Base-by-base conservation (phyloP, 2,888 invertebrate genomes). In the Chymomyza procnemis region DNA sequence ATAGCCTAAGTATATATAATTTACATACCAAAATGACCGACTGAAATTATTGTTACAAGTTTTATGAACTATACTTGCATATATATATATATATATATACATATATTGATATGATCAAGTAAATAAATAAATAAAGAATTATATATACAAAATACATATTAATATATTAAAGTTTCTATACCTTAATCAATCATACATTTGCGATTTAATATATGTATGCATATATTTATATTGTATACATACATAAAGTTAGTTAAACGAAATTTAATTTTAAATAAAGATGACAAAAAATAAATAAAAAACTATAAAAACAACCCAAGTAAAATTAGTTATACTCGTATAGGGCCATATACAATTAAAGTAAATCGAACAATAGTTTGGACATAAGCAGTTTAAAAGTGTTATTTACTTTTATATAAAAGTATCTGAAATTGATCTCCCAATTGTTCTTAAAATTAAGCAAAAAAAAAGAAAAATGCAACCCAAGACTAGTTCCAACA, bases 21-120 rank as follows among this genome's bases (percentile, higher is more conserved):
- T 78, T 84, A 84, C 73, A 86, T 80, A 82, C 79, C 78, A 85
- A 89, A 84, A 88, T 74, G 89, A 88, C 84, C 88, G 89, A 89
- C 89, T 85, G 88, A 88, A 88, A 82, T 83, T 88, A 88, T 89
- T 89, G 89, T 89, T 89, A 89, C 88, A 87, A 81, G 85, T 85
- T 88, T 79, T 81, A 79, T 76, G 79, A 85, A 88, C 80, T 86
- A 78, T 82, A 82, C 85, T 85, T 85, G 85, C 80, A 83, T 78
- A 73, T 73, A 54, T 54, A 64, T 59, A 69, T 41, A 78, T 69
- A 80, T n/a, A n/a, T n/a, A n/a, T n/a, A n/a, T n/a, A n/a, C 71
- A 85, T 85, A 82, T 77, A 81, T 85, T 83, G 79, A 88, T 85
- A 86, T 85, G 87, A 86, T 88, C 87, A 86, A 80, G 78, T 79